Evolutionary conservation across 2,888 invertebrate species (phyloP).

Genomic region (Drosophila antonietae): DNA sequence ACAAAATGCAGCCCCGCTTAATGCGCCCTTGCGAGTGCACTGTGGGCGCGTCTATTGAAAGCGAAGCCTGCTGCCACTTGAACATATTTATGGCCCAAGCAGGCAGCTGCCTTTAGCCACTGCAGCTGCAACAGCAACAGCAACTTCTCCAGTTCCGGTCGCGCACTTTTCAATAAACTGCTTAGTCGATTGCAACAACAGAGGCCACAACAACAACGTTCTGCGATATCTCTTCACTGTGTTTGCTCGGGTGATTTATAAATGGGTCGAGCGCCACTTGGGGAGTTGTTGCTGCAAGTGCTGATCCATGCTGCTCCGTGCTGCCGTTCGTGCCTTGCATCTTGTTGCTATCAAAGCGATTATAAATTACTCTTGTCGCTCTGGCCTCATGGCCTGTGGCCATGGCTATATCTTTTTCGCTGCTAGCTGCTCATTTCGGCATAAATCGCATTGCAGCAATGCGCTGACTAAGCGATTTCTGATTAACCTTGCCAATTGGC

Average conservation of each 20-base stretch:
- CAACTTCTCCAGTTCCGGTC: constrained; percentile 1
- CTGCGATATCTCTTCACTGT: constrained; percentile 44
- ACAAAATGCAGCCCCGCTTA: constrained; percentile 5
- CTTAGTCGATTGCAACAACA: constrained; percentile 59
- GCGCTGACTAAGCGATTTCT: constrained; percentile 68
- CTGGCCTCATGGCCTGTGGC: neutral
- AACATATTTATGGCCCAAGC: constrained; percentile 49
- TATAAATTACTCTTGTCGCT: constrained; percentile 69
- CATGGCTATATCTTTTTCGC: neutral
- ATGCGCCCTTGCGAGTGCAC: constrained; percentile 34
- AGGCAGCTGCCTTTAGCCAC: neutral
- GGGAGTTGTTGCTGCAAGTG: constrained; percentile 16
- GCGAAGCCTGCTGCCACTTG: constrained; percentile 39
- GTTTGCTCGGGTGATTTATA: constrained; percentile 66
- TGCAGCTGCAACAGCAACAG: neutral
- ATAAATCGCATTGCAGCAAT: constrained; percentile 39
- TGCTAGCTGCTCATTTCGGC: constrained; percentile 45
- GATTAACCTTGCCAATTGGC: constrained; percentile 51
- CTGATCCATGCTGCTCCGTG: constrained; percentile 3
- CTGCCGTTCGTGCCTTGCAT: constrained; percentile 58
- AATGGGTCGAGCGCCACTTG: constrained; percentile 35
- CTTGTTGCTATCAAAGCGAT: constrained; percentile 78
- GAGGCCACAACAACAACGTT: constrained; percentile 21
- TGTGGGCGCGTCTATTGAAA: constrained; percentile 59
- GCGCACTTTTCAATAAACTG: constrained; percentile 77